A percentile compares a stretch with the other conserved stretches of the same genome.
Evolutionary conservation across 2,888 invertebrate species (phyloP).

Genomic region (Caenorhabditis doughertyi): DNA sequence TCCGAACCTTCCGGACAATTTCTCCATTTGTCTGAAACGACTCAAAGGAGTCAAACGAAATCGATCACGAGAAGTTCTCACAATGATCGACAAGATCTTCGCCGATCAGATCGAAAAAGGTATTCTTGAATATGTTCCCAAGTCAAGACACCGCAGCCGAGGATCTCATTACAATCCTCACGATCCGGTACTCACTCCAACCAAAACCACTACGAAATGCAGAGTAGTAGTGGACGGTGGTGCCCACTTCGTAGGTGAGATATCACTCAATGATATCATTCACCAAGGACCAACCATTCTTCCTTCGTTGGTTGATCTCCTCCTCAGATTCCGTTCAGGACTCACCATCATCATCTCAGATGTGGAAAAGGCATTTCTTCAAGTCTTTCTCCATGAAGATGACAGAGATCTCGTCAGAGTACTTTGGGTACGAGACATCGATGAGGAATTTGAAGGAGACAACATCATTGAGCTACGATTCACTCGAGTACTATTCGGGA

Average conservation of each 20-base stretch:
- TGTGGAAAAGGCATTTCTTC: constrained; percentile 50
- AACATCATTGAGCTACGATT: constrained; percentile 57
- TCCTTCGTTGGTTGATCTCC: constrained; percentile 43
- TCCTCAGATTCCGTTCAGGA: constrained; percentile 21
- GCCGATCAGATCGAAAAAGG: constrained; percentile 30
- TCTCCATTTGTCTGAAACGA: neutral
- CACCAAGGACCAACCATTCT: constrained; percentile 63
- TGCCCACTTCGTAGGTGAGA: constrained; percentile 22
- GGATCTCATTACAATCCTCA: constrained; percentile 62
- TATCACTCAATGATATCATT: constrained; percentile 66
- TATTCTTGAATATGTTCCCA: constrained; percentile 18
- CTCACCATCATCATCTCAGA: constrained; percentile 37
- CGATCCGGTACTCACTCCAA: constrained; percentile 64
- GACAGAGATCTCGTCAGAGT: constrained; percentile 68
- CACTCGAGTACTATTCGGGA: constrained; percentile 67
- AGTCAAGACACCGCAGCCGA: too few species aligned
- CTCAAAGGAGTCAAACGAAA: neutral
- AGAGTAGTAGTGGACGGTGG: constrained; percentile 68
- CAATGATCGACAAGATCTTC: constrained; percentile 9
- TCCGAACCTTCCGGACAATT: constrained; percentile 25
- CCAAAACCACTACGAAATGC: constrained; percentile 65
- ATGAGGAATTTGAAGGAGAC: neutral
- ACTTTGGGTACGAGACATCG: constrained; percentile 53
- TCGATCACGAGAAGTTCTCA: constrained; percentile 3
- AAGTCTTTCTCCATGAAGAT: constrained; percentile 16